phyloP scores from a whole-genome alignment of 2,113 vertebrate genomes.

The Pycnonotus jocosus region DNA sequence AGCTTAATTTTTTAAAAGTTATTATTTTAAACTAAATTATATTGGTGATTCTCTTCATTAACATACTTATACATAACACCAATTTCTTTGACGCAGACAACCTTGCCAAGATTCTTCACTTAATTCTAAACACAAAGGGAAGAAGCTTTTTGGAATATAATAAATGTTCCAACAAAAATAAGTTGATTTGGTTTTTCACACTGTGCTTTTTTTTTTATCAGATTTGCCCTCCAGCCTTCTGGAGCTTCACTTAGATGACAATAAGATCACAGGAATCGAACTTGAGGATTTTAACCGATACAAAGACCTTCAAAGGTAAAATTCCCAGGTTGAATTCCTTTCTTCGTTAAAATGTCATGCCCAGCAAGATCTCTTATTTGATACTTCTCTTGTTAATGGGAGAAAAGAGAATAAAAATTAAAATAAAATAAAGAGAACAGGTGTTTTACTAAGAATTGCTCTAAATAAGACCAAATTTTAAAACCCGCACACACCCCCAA shows the following conservation, averaged over 20 bases:
- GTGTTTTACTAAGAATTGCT: neutral
- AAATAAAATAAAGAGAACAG: neutral
- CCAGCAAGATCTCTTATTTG: neutral
- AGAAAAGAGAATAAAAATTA: neutral
- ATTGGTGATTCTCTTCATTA: neutral
- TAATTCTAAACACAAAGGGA: neutral
- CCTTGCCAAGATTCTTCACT: neutral
- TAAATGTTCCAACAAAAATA: neutral
- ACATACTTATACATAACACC: neutral
- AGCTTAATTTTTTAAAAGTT: neutral
- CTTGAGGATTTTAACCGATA: conserved; percentile 91
- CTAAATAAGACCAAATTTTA: neutral
- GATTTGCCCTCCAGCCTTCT: conserved; percentile 85
- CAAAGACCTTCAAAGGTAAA: conserved; percentile 89
- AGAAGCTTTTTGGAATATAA: neutral
- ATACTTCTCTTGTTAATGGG: neutral
- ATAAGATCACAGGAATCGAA: conserved; percentile 89
- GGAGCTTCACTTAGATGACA: conserved; percentile 92
- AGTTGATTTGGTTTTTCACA: neutral
- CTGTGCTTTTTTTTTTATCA: neutral
- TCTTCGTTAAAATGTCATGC: neutral
- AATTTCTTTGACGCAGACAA: neutral
- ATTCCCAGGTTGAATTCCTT: neutral
- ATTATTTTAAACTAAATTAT: neutral
- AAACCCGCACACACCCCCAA: neutral